phyloP scores from a whole-genome alignment of 1,140 invertebrate species.

The Dryas iulia region DNA sequence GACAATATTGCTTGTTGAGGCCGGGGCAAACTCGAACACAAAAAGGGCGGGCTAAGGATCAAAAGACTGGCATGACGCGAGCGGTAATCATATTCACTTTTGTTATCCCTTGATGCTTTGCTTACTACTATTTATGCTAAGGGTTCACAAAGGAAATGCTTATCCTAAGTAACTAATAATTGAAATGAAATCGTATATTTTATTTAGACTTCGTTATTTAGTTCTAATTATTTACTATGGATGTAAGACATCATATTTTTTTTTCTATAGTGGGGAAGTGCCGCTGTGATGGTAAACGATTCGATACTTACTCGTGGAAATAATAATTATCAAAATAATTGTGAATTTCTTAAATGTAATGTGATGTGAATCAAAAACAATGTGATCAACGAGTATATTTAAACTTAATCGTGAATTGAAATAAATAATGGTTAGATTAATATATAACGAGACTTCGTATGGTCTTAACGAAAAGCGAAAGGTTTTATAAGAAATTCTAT shows the following conservation, averaged over 20 bases:
- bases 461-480: background rate
- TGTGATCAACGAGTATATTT: too few species aligned
- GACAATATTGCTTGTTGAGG: constrained; percentile 6
- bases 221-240: too few species aligned
- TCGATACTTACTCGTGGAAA: too few species aligned
- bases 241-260: too few species aligned
- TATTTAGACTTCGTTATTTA: too few species aligned
- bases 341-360: too few species aligned
- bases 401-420: too few species aligned
- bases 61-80: constrained; percentile 16
- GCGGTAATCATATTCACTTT: constrained; percentile 24
- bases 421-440: background rate
- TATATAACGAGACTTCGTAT: background rate
- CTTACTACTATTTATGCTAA: background rate
- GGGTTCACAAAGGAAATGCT: background rate
- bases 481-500: constrained; percentile 1
- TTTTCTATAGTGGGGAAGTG: too few species aligned
- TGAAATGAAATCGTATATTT: background rate
- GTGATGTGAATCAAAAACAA: too few species aligned
- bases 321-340: background rate
- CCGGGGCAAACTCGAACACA: constrained; percentile 13
- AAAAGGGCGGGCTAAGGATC: constrained; percentile 30
- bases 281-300: too few species aligned
- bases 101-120: background rate
- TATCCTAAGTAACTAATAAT: background rate